Base-by-base conservation (phyloP, 2,888 invertebrate genomes). In the Lepidochrysops patricia region DNA sequence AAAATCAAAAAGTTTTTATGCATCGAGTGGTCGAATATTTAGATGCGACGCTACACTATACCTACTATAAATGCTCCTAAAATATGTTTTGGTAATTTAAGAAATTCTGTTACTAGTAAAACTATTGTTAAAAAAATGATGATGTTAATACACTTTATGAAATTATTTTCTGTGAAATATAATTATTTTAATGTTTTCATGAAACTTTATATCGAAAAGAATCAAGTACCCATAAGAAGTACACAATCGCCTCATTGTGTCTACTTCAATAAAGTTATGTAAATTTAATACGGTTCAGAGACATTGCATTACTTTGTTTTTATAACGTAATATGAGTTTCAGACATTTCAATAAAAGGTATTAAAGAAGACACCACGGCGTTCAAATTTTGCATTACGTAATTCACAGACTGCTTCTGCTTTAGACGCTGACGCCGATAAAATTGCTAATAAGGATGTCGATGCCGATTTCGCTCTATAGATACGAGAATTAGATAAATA, bases 401-500 rank as follows among this genome's bases (percentile, higher is more conserved):
- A n/a, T 35, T 43, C 15, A 7, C 19, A 19, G 1, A 23, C 9
- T 3, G 19, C 19, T 43, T 43, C 23, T 19, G 43, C 43, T 19
- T 1, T 19, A 9, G 43, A 43, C 23, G 19, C 12, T 19, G 3
- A 5, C 12, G 43, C 4, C 9, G 13, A 4, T 23, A 19, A 23
- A 19, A 43, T 43, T 43, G 43, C 9, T 43, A 43, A 43, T 63
- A 58, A 66, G 49, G 13, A 67, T 70, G 67, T 67, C 66, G 68
- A 64, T 65, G 64, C 62, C 58, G 64, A 63, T 68, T 67, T 65
- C 65, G 63, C 62, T 63, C 61, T 70, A 68, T 67, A 65, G 58
- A 65, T 63, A 68, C 67, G 67, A 66, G 67, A 64, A 75, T 81
- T 80, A 78, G 77, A 82, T 77, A 79, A 79, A 82, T 80, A n/a